Conservation (phyloP, 1,140 invertebrate genomes). For the Conus ventricosus region DNA sequence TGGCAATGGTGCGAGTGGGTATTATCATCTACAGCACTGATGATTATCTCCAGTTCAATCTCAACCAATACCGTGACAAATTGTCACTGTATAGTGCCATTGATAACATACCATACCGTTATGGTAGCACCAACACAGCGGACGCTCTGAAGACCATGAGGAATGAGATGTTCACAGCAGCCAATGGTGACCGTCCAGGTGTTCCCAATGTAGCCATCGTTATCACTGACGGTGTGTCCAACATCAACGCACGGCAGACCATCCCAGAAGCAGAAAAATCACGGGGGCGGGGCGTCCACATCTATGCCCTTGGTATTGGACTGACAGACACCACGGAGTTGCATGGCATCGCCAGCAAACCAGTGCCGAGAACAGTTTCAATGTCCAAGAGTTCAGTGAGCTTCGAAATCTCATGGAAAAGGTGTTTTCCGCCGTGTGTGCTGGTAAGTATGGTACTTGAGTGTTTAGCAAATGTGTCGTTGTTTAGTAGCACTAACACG, state of each 20-base stretch:
- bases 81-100: constrained; percentile 53
- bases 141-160: constrained; percentile 59
- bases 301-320: constrained; percentile 65
- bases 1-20: constrained; percentile 49
- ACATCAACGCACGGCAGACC: constrained; percentile 64
- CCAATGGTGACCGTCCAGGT: constrained; percentile 61
- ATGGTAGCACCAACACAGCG: constrained; percentile 66
- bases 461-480: too few species aligned
- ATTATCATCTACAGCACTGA: constrained; percentile 45
- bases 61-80: constrained; percentile 54
- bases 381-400: constrained; percentile 59
- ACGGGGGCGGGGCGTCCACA: constrained; percentile 52
- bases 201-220: constrained; percentile 59
- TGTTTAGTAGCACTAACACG: too few species aligned
- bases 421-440: neutral
- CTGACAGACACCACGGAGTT: constrained; percentile 56
- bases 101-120: constrained; percentile 58
- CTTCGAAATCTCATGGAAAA: constrained; percentile 26
- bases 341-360: constrained; percentile 49
- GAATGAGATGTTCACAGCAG: constrained; percentile 52
- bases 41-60: constrained; percentile 55
- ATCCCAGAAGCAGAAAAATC: constrained; percentile 59
- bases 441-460: neutral
- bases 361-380: constrained; percentile 51
- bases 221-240: constrained; percentile 67